phyloP scores from a whole-genome alignment of 2,888 invertebrate species.

The Tetanocera ferruginea region DNA sequence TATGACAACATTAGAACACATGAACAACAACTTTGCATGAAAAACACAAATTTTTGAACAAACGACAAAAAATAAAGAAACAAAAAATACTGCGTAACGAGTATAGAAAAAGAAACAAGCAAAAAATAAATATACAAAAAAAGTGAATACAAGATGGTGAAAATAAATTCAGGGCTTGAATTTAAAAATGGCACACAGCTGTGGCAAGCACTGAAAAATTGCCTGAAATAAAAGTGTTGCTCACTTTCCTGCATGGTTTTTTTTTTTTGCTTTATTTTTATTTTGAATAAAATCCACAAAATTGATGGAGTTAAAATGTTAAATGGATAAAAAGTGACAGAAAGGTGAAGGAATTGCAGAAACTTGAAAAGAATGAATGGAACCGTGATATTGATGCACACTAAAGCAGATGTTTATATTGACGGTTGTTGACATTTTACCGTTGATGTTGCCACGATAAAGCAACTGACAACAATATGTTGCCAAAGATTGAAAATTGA shows the following conservation, averaged over 20 bases:
- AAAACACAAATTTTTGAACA: neutral
- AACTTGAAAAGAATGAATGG: no score
- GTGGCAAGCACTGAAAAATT: neutral
- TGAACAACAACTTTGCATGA: no score
- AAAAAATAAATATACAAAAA: neutral
- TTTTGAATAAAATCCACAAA: neutral
- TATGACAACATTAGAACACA: no score
- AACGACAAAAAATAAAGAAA: neutral
- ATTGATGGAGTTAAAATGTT: constrained; percentile 10
- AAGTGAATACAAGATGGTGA: neutral
- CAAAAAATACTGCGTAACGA: neutral
- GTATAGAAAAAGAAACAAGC: neutral
- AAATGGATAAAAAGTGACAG: neutral
- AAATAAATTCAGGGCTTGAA: neutral
- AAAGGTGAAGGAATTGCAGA: no score
- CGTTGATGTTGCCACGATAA: neutral
- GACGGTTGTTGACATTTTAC: neutral
- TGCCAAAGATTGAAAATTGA: neutral
- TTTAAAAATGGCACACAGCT: neutral
- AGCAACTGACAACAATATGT: neutral
- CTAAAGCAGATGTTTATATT: neutral
- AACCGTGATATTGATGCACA: neutral
- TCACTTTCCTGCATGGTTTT: neutral
- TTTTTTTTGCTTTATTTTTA: neutral
- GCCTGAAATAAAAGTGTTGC: no score